These are phyloP conservation scores for Scelioninae gen. 2 DNA, from an alignment of 2,888 invertebrate species.

Conservation along the genomic window DNA sequence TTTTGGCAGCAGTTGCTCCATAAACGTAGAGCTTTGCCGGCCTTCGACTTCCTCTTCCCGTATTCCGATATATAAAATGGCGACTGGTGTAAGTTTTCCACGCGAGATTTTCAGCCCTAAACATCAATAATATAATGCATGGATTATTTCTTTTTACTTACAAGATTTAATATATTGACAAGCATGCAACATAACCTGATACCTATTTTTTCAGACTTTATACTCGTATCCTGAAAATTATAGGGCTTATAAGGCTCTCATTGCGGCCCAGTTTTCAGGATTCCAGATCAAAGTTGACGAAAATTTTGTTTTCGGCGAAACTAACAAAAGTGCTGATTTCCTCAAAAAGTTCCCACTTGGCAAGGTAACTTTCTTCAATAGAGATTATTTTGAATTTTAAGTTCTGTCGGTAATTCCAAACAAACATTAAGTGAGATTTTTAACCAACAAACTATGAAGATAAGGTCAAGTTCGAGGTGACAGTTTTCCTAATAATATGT, in stretches of 20 bases:
- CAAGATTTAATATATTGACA: constrained; percentile 8
- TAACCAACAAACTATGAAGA: no score
- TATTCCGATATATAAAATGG: constrained; percentile 75
- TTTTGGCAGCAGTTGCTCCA: constrained; percentile 20
- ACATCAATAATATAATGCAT: constrained; percentile 66
- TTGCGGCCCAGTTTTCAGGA: constrained; percentile 97
- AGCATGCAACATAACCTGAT: constrained; percentile 42
- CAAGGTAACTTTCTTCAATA: constrained; percentile 89
- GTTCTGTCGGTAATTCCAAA: no score
- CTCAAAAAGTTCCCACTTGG: constrained; percentile 97
- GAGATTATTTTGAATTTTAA: no score
- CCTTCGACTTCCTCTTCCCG: constrained; percentile 74
- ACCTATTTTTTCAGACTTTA: constrained; percentile 84
- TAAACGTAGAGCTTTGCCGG: constrained; percentile 68
- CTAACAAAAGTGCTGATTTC: constrained; percentile 91
- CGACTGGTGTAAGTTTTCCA: constrained; percentile 77
- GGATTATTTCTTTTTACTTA: constrained; percentile 13
- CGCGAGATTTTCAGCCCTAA: constrained; percentile 68
- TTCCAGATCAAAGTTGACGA: constrained; percentile 88
- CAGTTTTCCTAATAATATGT: no score
- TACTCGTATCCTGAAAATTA: constrained; percentile 99
- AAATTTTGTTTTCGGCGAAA: constrained; percentile 94
- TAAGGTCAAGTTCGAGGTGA: no score
- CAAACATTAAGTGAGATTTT: no score
- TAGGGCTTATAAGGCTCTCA: constrained; percentile 97